Percentiles rank a stretch among this genome's conserved stretches.
Conservation (phyloP, 2,113 vertebrate genomes). For the Acanthisitta chloris region DNA sequence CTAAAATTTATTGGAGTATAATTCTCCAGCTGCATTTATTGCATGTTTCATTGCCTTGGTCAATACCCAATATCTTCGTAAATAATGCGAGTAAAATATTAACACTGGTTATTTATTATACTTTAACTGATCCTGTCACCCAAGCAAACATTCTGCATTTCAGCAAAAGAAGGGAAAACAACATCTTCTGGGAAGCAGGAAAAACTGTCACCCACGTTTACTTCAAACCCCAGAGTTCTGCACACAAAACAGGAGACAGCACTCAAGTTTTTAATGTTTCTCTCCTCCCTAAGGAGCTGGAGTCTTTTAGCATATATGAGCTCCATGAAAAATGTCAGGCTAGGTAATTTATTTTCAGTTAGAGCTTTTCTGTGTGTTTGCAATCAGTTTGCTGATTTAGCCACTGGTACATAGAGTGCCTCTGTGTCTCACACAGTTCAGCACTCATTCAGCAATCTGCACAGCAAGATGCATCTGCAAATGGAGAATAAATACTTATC, state of each 20-base stretch:
- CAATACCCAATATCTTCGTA: background rate
- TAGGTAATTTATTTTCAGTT: constrained; percentile 40
- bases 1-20: constrained; percentile 34
- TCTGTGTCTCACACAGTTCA: background rate
- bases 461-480: background rate
- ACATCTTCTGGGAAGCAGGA: background rate
- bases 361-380: background rate
- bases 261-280: background rate
- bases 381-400: constrained; percentile 34
- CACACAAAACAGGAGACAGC: background rate
- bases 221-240: background rate
- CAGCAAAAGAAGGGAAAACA: background rate
- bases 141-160: background rate
- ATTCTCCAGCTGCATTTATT: constrained; percentile 39
- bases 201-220: background rate
- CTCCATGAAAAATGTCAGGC: constrained; percentile 24
- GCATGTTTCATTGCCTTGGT: constrained; percentile 5
- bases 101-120: constrained; percentile 4
- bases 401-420: background rate
- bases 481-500: background rate
- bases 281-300: background rate
- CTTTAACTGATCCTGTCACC: constrained; percentile 5
- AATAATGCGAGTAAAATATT: constrained; percentile 30
- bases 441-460: background rate
- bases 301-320: background rate